Percentiles rank a stretch among this genome's conserved stretches.
phyloP scores from a whole-genome alignment of 2,888 invertebrate genomes.

The Troides oblongomaculatus region DNA sequence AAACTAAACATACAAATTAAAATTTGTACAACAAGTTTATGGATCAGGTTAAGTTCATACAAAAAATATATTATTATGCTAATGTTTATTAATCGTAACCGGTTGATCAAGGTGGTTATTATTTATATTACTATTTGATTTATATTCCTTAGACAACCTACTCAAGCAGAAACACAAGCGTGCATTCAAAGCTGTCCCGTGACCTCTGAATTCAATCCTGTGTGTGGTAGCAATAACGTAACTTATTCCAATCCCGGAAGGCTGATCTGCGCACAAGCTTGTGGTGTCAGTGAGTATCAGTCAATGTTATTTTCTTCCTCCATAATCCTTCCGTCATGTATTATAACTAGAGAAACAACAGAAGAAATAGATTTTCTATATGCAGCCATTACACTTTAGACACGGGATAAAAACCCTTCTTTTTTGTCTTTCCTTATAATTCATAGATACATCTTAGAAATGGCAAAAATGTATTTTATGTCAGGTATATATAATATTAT shows the following conservation, averaged over 20 bases:
- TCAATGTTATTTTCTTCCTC: too few relatives aligned
- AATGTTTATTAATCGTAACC: too few relatives aligned
- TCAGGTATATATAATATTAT: too few relatives aligned
- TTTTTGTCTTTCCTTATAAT: too few relatives aligned
- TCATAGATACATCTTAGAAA: too few relatives aligned
- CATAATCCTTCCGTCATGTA: too few relatives aligned
- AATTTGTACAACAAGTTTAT: neutral
- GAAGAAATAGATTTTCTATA: too few relatives aligned
- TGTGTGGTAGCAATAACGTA: slow-evolving; percentile 63
- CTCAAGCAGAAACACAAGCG: slow-evolving; percentile 5
- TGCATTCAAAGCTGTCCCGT: slow-evolving; percentile 41
- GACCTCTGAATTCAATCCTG: slow-evolving; percentile 62
- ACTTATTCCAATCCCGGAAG: slow-evolving; percentile 61
- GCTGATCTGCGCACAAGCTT: slow-evolving; percentile 58
- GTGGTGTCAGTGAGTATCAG: slow-evolving; percentile 62
- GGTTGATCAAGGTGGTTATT: neutral
- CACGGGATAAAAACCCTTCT: too few relatives aligned
- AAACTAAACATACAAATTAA: too few relatives aligned
- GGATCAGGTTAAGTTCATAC: neutral
- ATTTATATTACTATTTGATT: neutral
- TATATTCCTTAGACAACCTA: slow-evolving; percentile 13
- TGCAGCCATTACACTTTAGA: too few relatives aligned
- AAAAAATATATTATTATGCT: neutral
- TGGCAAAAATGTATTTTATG: too few relatives aligned
- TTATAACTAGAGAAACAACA: too few relatives aligned